Evolutionary conservation across 2,888 invertebrate genomes (phyloP), one percentile per base, ranked within the genome.

Genomic region (Trichacis sp.): DNA sequence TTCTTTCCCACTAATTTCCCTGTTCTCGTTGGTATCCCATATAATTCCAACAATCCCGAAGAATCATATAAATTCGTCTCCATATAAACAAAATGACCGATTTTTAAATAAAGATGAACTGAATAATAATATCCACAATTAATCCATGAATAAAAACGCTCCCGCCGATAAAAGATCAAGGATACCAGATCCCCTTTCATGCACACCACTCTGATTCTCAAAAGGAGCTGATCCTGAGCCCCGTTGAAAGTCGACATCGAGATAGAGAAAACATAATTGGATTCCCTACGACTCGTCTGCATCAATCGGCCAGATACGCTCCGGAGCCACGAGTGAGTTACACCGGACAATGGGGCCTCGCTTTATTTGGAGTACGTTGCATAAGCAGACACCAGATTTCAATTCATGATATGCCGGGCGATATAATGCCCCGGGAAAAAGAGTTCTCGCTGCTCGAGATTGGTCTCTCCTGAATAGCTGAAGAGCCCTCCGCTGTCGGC

Each of bases 401-500:
- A 58, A 64, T 57, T 42, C 50, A 38, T 33, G 63, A 67, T 68
- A 61, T 50, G 58, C 46, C 49, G 49, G 20, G 30, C 19, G 19
- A 49, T 38, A 49, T 49, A 38, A 17, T 38, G 30, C 36, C 47
- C 17, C 38, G 38, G 55, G 33, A 46, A 56, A 67, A 61, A 60
- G 63, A 50, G 63, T 46, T 24, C 36, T 30, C 50, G 29, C 54
- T 50, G 54, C 49, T 55, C 56, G 61, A 70, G 74, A 76, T 76
- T 72, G 74, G 74, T 70, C 67, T 59, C 61, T 64, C 46, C 55
- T 43, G 70, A 74, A 72, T 70, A 70, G 68, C 71, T 59, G 54
- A 68, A 64, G 67, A 57, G 69, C 54, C 38, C 19, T 47, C 43
- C 47, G 60, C 56, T 63, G 67, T 62, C 68, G 51, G 52, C 48